These are phyloP conservation scores for Epirrhoe alternata DNA, from an alignment of 2,888 invertebrate genomes.

Conservation along the genomic window DNA sequence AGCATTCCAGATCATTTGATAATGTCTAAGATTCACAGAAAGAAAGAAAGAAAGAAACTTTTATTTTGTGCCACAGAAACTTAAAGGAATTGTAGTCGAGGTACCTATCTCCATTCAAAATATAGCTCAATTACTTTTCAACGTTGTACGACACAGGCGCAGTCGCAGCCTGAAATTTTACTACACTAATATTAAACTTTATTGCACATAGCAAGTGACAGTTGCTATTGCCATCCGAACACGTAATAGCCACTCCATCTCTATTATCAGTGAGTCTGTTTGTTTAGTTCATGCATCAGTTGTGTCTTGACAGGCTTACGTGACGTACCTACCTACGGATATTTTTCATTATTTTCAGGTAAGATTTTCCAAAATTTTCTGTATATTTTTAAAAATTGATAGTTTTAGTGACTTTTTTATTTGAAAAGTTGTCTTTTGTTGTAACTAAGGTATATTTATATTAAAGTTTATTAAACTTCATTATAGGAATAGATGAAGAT, in stretches of 20 bases:
- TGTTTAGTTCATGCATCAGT: slow-evolving; percentile 24
- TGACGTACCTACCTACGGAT: background rate
- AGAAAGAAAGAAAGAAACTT: no score
- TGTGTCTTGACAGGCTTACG: background rate
- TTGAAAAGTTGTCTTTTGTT: background rate
- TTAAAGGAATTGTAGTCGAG: no score
- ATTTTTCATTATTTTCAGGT: slow-evolving; percentile 10
- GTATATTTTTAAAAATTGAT: background rate
- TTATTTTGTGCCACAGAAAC: no score
- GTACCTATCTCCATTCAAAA: no score
- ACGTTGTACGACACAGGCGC: no score
- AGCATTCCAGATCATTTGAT: no score
- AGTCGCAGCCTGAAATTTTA: no score
- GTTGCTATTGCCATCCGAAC: slow-evolving; percentile 13
- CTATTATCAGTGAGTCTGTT: slow-evolving; percentile 33
- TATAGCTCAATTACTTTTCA: no score
- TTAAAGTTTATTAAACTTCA: no score
- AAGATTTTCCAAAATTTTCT: slow-evolving; percentile 7
- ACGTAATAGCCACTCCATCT: slow-evolving; percentile 30
- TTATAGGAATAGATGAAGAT: background rate
- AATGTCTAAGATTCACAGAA: no score
- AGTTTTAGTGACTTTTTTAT: background rate
- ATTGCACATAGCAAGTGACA: background rate
- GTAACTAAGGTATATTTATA: no score
- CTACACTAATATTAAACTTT: no score